Base-by-base conservation (phyloP, 2,113 vertebrate genomes). In the Pagrus major region DNA sequence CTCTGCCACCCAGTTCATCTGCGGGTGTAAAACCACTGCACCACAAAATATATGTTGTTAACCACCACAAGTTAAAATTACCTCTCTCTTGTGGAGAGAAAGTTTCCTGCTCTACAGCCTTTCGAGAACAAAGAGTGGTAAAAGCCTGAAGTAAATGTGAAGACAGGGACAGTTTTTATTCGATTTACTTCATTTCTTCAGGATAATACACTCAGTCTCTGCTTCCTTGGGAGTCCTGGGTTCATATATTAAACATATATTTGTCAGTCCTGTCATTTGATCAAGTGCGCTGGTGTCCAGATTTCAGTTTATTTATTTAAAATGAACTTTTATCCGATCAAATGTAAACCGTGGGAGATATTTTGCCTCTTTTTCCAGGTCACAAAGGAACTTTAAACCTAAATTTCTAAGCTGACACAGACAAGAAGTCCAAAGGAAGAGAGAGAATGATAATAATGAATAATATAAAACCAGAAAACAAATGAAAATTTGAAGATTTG, bases 1-100 rank as follows among this genome's bases (percentile, higher is more conserved):
- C 49, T 14, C 65, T 63, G 47, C 18, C 68, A 42, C 59, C 64
- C 35, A 21, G 29, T 58, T 5, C n/a, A 76, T 61, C 63, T 42
- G 44, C 46, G 33, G 9, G 27, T 18, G 12, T 0, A 6, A 27
- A 23, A 11, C 5, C 1, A 21, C 46, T 27, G 71, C 4, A 9
- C 9, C 20, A 11, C 33, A 20, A 47, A n/a, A 16, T 0, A 59
- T 12, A 44, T 29, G 55, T 6, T 31, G 10, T 23, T 55, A 29
- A 29, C 51, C 25, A 27, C 25, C 2, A 54, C 15, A 20, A 20
- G 15, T 21, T 39, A 8, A 55, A 29, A 55, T 42, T 2, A 44
- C 1, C 5, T 42, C 2, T 54, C 54, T 12, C n/a, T n/a, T n/a
- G n/a, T n/a, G n/a, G n/a, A n/a, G n/a, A n/a, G n/a, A n/a, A n/a